Evolutionary conservation across 2,888 invertebrate species (phyloP).

Genomic region (Cheilosia vulpina): DNA sequence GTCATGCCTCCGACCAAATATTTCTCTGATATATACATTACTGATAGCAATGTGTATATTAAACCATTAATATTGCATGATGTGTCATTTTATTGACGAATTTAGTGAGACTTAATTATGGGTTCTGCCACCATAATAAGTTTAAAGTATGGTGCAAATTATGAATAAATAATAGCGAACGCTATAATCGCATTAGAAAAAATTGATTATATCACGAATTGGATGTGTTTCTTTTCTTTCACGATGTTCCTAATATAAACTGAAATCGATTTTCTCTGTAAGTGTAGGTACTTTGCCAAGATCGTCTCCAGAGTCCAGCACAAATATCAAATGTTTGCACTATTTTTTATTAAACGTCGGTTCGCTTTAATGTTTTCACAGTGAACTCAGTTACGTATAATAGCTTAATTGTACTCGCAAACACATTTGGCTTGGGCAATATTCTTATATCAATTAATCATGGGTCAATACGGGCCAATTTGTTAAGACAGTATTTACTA

Average conservation of each 20-base stretch:
- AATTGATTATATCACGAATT: conserved; percentile 45
- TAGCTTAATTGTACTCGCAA: background rate
- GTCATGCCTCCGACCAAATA: background rate
- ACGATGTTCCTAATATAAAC: conserved; percentile 17
- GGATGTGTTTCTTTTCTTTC: conserved; percentile 6
- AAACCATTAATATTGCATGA: background rate
- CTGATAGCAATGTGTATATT: background rate
- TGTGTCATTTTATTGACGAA: conserved; percentile 10
- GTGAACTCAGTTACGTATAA: conserved; percentile 18
- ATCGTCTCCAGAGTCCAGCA: background rate
- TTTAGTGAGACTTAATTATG: background rate
- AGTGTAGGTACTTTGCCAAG: conserved; percentile 17
- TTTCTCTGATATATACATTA: background rate
- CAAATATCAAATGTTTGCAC: conserved; percentile 43
- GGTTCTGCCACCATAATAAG: too few species aligned
- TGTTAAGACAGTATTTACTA: too few species aligned
- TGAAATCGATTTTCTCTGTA: conserved; percentile 26
- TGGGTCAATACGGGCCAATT: too few species aligned
- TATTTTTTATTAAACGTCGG: conserved; percentile 37
- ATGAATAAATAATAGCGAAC: conserved; percentile 50
- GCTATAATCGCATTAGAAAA: conserved; percentile 19
- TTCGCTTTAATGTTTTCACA: conserved; percentile 22
- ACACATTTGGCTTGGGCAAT: background rate
- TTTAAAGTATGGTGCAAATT: background rate
- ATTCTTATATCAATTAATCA: background rate